phyloP scores from a whole-genome alignment of 2,797 vertebrate genomes.

The Silurus lanzhouensis region DNA sequence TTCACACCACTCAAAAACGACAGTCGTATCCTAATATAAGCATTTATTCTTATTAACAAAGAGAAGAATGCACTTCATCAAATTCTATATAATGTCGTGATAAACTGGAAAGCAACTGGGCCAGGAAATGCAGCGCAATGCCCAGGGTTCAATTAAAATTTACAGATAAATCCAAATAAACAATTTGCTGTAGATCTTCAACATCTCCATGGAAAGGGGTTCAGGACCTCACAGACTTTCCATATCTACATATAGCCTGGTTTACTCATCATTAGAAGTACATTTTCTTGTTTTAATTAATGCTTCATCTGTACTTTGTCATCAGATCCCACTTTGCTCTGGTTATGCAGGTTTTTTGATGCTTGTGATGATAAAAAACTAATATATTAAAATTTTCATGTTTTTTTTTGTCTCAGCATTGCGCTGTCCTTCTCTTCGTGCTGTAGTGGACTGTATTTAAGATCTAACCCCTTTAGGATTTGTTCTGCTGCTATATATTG shows the following conservation, averaged over 20 bases:
- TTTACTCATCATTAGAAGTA: too few relatives aligned
- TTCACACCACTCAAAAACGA: background rate
- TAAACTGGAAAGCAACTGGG: background rate
- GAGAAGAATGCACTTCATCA: background rate
- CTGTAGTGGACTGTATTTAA: constrained; percentile 9
- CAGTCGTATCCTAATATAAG: background rate
- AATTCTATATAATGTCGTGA: background rate
- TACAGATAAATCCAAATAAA: background rate
- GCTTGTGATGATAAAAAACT: background rate
- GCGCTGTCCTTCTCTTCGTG: background rate
- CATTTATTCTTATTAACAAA: background rate
- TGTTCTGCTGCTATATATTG: constrained; percentile 10
- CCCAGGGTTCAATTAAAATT: background rate
- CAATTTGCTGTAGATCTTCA: constrained; percentile 1
- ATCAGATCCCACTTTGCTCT: background rate
- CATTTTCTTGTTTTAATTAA: too few relatives aligned
- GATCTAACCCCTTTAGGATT: constrained; percentile 1
- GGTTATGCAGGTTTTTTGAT: background rate
- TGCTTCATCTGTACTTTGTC: background rate
- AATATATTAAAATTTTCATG: background rate
- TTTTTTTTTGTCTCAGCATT: background rate
- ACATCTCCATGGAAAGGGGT: too few relatives aligned
- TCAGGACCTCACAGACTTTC: too few relatives aligned
- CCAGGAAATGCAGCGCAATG: background rate
- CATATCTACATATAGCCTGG: too few relatives aligned